Evolutionary conservation across 2,113 vertebrate genomes (phyloP).

Genomic region (Caracal caracal): DNA sequence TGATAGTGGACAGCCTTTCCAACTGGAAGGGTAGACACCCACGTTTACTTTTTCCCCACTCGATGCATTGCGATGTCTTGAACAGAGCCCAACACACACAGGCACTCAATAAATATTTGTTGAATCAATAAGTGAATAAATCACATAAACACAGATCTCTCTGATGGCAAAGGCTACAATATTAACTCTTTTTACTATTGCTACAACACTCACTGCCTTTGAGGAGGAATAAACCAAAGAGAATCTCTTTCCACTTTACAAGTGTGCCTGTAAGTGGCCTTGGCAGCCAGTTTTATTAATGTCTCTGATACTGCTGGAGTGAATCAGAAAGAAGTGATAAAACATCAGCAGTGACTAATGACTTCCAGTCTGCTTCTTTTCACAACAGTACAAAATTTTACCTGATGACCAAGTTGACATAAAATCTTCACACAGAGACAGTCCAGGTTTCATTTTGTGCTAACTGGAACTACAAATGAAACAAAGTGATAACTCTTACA

Average conservation of each 20-base stretch:
- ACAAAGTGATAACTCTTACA: background rate
- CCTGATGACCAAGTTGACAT: background rate
- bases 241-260: background rate
- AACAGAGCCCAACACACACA: background rate
- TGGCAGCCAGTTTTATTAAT: background rate
- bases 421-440: background rate
- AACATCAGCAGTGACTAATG: background rate
- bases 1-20: background rate
- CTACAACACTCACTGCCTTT: background rate
- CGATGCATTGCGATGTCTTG: background rate
- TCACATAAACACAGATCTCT: background rate
- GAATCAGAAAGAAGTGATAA: background rate
- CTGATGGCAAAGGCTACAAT: background rate
- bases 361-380: background rate
- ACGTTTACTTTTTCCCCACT: background rate
- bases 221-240: background rate
- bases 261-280: background rate
- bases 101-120: background rate
- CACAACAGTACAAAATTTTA: constrained; percentile 8
- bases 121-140: background rate
- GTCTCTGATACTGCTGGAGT: background rate
- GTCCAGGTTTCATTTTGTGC: background rate
- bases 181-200: background rate
- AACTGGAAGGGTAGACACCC: background rate
- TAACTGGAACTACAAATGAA: background rate